Evolutionary conservation across 2,797 vertebrate genomes (phyloP).

Genomic region (Pogonophryne albipinna): DNA sequence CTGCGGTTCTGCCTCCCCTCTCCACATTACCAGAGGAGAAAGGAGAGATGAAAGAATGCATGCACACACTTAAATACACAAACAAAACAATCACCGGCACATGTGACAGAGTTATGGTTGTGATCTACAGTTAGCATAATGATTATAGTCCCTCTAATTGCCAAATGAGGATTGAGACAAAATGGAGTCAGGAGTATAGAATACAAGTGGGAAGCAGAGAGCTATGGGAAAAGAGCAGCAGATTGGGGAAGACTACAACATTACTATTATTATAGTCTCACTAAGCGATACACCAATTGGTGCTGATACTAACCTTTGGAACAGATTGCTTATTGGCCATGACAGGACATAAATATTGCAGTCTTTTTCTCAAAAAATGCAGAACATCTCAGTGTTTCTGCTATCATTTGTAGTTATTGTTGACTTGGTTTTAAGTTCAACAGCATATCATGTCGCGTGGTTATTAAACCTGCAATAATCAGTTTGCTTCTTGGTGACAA

Average conservation of each 20-base stretch:
- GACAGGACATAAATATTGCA: too few species aligned
- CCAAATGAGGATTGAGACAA: conserved; percentile 23
- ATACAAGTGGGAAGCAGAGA: neutral
- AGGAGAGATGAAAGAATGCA: conserved; percentile 1
- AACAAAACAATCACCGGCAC: conserved; percentile 19
- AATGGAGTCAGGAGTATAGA: conserved; percentile 27
- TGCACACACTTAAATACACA: conserved; percentile 12
- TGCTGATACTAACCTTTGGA: too few species aligned
- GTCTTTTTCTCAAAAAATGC: too few species aligned
- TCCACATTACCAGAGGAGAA: conserved; percentile 48
- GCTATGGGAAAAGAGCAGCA: conserved; percentile 16
- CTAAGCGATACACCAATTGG: too few species aligned
- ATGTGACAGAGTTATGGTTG: conserved; percentile 37
- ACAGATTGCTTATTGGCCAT: too few species aligned
- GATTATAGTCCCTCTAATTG: conserved; percentile 42
- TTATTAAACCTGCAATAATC: too few species aligned
- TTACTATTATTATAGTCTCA: too few species aligned
- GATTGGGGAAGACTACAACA: neutral
- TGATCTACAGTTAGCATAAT: conserved; percentile 44
- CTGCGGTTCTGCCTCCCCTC: conserved; percentile 42
- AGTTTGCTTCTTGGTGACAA: too few species aligned
- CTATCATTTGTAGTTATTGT: too few species aligned
- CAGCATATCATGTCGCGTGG: too few species aligned
- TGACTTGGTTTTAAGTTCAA: too few species aligned
- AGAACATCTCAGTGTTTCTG: too few species aligned